Conservation (phyloP, 2,888 invertebrate species). For the Melipona bicolor region DNA sequence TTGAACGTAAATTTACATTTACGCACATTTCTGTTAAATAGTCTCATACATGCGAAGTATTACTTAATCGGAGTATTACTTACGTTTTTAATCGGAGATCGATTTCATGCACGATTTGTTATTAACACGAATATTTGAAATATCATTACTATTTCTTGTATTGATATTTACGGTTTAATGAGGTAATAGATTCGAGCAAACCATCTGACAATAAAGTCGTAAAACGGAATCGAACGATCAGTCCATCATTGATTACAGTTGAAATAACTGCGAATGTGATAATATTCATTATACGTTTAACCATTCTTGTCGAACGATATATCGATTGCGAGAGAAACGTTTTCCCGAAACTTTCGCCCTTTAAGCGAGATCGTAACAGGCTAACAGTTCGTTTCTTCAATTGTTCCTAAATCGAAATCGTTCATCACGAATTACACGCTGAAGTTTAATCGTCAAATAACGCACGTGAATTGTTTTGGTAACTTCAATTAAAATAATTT, state of each 20-base stretch:
- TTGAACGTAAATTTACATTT: not conserved
- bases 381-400: not conserved
- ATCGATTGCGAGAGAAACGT: not conserved
- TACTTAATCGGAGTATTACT: not conserved
- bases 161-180: not conserved
- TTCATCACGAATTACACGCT: not conserved
- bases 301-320: not conserved
- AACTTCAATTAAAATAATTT: not conserved
- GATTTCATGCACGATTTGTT: not conserved
- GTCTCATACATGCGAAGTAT: not conserved
- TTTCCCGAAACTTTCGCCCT: not conserved
- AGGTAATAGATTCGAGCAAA: not conserved
- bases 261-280: not conserved
- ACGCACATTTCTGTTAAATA: not conserved
- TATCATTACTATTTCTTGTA: not conserved
- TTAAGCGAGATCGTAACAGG: not conserved
- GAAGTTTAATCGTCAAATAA: not conserved
- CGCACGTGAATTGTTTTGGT: not conserved
- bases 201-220: constrained; percentile 13
- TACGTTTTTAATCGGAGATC: not conserved
- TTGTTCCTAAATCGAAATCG: not conserved
- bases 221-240: not conserved
- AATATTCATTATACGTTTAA: not conserved
- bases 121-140: constrained; percentile 3
- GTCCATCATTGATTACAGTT: constrained; percentile 13